Evolutionary conservation across 2,888 invertebrate species (phyloP), one percentile per base, ranked within the genome.

Genomic region (Drosophila atripex): DNA sequence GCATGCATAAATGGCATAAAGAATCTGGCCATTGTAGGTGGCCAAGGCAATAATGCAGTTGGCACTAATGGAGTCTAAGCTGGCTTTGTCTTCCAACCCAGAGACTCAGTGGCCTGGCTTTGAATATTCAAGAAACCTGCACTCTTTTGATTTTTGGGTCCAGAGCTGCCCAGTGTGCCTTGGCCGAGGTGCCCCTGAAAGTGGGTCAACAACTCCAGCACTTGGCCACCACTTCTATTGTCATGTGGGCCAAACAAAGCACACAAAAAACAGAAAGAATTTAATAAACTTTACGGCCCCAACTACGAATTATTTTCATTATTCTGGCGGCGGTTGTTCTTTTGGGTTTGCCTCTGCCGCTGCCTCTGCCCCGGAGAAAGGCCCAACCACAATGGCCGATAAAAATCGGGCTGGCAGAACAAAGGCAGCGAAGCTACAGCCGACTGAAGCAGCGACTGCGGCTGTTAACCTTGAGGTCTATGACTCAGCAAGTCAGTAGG

Each of bases 381-480:
- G 59, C 59, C 66, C 61, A 73, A 59, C 72, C 76, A 77, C 76
- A 74, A 61, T 61, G 75, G 70, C 70, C 75, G 76, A 84, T 84
- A 78, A 84, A 86, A 78, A 78, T 86, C 84, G 73, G 73, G 60
- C 52, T 52, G 68, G 63, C 51, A 43, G 68, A 59, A 59, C 59
- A 56, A 59, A 59, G 55, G 55, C 65, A 54, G n/a, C 47, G 57
- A 18, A 41, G 45, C 16, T 46, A 53, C 35, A n/a, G 63, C 14
- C 55, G 41, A 9, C 32, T 32, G 32, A 32, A 4, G 35, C 51
- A 56, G 53, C 30, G 46, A 39, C 63, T 68, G 82, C 72, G 85
- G 80, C 87, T 84, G 85, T 84, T 86, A 86, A 84, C 83, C 83
- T 84, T 84, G 83, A 85, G 83, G 83, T 84, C 87, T 75, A 77